Percentiles rank a stretch among this genome's conserved stretches.
These are phyloP conservation scores for Halocynthia roretzi DNA, from an alignment of 23 tunicate genomes.

Conservation along the genomic window DNA sequence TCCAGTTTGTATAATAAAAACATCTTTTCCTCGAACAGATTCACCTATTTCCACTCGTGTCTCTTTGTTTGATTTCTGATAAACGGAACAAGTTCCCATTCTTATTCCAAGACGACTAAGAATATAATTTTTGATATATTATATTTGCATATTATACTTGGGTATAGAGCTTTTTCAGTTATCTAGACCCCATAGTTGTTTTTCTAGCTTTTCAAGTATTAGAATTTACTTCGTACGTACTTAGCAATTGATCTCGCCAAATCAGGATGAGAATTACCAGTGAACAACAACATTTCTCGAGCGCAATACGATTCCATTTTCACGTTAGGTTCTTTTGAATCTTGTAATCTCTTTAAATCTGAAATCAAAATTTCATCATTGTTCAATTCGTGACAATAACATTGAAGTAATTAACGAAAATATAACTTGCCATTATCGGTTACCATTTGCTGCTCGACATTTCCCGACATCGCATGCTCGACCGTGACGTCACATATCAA, in stretches of 20 bases:
- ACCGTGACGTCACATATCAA: no score
- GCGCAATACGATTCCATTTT: constrained; percentile 69
- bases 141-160: not conserved
- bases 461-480: no score
- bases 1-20: constrained; percentile 90
- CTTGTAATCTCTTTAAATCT: no score
- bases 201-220: not conserved
- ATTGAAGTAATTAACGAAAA: no score
- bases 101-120: constrained; percentile 65
- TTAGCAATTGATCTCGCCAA: constrained; percentile 80
- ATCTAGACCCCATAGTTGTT: not conserved
- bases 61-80: constrained; percentile 87
- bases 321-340: not conserved
- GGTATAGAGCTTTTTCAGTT: constrained; percentile 1
- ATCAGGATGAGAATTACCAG: constrained; percentile 88
- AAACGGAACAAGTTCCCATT: constrained; percentile 83
- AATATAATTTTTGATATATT: not conserved
- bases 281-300: constrained; percentile 59
- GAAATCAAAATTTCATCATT: no score
- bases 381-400: no score
- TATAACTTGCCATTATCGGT: no score
- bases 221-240: constrained; percentile 23
- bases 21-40: constrained; percentile 97
- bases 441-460: no score
- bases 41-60: constrained; percentile 86